These are phyloP conservation scores for Callocephalon fimbriatum DNA, from an alignment of 2,113 vertebrate species.

Conservation along the genomic window DNA sequence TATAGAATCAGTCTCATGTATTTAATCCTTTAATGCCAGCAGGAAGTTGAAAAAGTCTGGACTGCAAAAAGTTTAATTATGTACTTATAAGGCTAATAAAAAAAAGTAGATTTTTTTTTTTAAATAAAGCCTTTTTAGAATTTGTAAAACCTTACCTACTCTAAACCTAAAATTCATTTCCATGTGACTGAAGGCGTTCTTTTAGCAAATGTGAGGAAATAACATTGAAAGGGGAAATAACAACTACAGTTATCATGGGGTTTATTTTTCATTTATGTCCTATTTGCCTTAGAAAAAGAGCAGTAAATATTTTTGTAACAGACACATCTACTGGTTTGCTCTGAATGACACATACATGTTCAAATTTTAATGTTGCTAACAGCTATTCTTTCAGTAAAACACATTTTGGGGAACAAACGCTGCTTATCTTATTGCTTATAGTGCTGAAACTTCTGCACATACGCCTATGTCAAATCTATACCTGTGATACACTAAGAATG, in stretches of 20 bases:
- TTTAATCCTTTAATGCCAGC: background rate
- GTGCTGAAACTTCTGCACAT: background rate
- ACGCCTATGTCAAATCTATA: background rate
- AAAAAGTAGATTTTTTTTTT: background rate
- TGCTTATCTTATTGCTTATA: background rate
- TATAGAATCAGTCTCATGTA: background rate
- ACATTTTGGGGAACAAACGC: background rate
- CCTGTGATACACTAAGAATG: background rate
- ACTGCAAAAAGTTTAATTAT: background rate
- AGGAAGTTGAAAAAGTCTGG: background rate
- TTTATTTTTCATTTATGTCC: background rate
- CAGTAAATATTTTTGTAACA: background rate
- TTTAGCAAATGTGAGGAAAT: background rate
- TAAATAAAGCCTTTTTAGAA: background rate
- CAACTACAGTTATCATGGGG: rapidly evolving
- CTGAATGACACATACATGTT: background rate
- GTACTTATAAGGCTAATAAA: background rate
- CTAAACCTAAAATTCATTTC: background rate
- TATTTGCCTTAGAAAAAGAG: background rate
- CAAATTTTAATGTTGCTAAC: conserved; percentile 9
- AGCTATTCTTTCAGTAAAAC: background rate
- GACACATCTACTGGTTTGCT: background rate
- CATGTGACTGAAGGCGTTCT: background rate
- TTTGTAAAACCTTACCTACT: background rate
- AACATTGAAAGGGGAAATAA: background rate